A percentile compares a stretch with the other conserved stretches of the same genome.
Evolutionary conservation across 1,140 invertebrate species (phyloP).

Genomic region (Trachymyrmex cornetzi): DNA sequence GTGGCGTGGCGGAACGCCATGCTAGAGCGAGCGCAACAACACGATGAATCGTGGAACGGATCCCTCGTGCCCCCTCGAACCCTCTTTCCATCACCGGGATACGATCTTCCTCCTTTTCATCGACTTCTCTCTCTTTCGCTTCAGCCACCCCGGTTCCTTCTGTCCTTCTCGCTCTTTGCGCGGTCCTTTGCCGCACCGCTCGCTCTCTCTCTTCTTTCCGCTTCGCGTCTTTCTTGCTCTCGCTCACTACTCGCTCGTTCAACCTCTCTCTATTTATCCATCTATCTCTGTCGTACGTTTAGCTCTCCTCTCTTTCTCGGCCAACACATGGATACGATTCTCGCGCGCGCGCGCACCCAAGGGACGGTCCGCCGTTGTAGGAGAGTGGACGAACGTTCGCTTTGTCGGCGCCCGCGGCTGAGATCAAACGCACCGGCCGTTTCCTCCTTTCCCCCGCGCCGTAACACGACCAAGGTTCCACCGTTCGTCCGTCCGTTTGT

Average conservation of each 20-base stretch:
- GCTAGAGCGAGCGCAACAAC: conserved; percentile 75
- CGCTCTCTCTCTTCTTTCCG: conserved; percentile 69
- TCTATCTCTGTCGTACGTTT: conserved; percentile 13
- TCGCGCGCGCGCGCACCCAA: conserved; percentile 73
- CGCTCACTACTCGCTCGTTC: conserved; percentile 62
- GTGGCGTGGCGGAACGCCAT: conserved; percentile 70
- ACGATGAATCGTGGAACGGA: conserved; percentile 76
- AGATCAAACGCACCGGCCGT: conserved; percentile 84
- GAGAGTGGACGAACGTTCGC: conserved; percentile 81
- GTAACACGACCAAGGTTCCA: conserved; percentile 69
- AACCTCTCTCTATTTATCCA: conserved; percentile 61
- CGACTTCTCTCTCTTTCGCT: conserved; percentile 30
- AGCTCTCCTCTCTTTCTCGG: conserved; percentile 46
- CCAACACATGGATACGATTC: conserved; percentile 63
- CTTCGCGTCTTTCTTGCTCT: conserved; percentile 70
- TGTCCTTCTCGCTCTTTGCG: conserved; percentile 12
- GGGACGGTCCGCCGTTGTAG: conserved; percentile 78
- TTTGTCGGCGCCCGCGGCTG: conserved; percentile 86
- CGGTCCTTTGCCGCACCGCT: conserved; percentile 53
- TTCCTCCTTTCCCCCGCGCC: conserved; percentile 70
- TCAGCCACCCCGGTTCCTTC: conserved; percentile 14
- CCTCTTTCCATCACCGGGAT: conserved; percentile 22
- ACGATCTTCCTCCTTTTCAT: conserved; percentile 54
- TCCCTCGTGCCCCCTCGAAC: conserved; percentile 55
- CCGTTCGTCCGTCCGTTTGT: not conserved